phyloP scores from a whole-genome alignment of 2,888 invertebrate species.

The Meloe dianella region DNA sequence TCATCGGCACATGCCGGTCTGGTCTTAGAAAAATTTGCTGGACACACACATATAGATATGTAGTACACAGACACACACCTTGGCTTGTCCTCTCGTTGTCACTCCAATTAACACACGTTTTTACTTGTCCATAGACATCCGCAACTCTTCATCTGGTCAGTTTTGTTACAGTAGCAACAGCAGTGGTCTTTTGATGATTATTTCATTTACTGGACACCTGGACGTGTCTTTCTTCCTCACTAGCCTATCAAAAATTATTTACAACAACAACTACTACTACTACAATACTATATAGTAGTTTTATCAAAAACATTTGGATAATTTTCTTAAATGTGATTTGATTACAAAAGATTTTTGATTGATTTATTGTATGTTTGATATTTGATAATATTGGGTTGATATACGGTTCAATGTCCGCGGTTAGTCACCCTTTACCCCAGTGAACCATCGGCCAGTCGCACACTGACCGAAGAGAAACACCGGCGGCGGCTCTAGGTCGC shows the following conservation, averaged over 20 bases:
- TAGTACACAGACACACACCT: conserved; percentile 34
- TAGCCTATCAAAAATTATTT: background rate
- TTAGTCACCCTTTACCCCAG: conserved; percentile 61
- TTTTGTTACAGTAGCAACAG: background rate
- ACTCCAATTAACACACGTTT: conserved; percentile 57
- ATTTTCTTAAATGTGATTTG: too few relatives aligned
- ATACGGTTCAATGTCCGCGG: conserved; percentile 54
- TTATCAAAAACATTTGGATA: too few relatives aligned
- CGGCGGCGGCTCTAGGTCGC: conserved; percentile 52
- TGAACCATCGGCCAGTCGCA: conserved; percentile 61
- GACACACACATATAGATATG: conserved; percentile 42
- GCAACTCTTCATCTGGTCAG: conserved; percentile 45
- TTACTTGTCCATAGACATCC: conserved; percentile 37
- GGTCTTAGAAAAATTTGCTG: conserved; percentile 27
- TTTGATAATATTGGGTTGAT: conserved; percentile 19
- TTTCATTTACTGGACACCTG: background rate
- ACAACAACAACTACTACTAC: too few relatives aligned
- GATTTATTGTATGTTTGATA: background rate
- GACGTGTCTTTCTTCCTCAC: background rate
- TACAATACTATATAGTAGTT: too few relatives aligned
- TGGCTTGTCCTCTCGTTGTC: conserved; percentile 50
- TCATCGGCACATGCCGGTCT: conserved; percentile 28
- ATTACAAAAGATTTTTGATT: background rate
- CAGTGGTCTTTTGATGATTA: background rate
- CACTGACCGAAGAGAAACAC: conserved; percentile 54